Conservation (phyloP, 1,140 invertebrate genomes). For the Lepeophtheirus salmonis region DNA sequence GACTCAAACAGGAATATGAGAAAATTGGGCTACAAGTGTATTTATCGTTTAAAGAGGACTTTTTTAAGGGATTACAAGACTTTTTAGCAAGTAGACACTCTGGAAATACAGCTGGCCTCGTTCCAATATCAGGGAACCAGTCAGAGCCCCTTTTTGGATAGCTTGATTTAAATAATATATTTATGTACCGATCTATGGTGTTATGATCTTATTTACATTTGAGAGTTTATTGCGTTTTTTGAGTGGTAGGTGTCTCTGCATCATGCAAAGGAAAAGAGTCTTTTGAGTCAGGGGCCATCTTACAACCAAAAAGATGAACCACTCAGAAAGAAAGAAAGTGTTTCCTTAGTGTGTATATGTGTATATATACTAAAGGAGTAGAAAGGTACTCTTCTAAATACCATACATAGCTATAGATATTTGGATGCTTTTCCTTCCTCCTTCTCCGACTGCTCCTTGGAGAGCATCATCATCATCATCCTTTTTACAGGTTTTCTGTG, state of each 20-base stretch:
- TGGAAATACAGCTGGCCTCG: neutral
- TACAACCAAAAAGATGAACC: neutral
- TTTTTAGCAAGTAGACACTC: slow-evolving; percentile 5
- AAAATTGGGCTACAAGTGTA: slow-evolving; percentile 18
- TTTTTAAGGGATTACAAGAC: slow-evolving; percentile 13
- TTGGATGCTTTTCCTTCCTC: too few species aligned
- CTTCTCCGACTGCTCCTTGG: too few species aligned
- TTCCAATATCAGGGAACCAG: neutral
- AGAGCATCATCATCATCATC: neutral
- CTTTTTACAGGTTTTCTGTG: neutral
- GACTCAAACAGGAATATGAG: slow-evolving; percentile 15
- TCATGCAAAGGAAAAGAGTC: too few species aligned
- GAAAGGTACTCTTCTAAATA: too few species aligned
- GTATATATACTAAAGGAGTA: too few species aligned
- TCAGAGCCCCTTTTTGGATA: neutral
- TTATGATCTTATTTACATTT: too few species aligned
- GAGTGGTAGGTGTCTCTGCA: too few species aligned
- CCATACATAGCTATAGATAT: too few species aligned
- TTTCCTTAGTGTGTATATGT: too few species aligned
- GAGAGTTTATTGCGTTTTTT: too few species aligned
- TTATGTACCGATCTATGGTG: too few species aligned
- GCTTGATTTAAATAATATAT: neutral
- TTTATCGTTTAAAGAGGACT: slow-evolving; percentile 14
- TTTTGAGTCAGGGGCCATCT: neutral
- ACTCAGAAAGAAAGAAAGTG: too few species aligned